Evolutionary conservation across 1,140 invertebrate genomes (phyloP), one percentile per base, ranked within the genome.

Genomic region (Drosophila triauraria): DNA sequence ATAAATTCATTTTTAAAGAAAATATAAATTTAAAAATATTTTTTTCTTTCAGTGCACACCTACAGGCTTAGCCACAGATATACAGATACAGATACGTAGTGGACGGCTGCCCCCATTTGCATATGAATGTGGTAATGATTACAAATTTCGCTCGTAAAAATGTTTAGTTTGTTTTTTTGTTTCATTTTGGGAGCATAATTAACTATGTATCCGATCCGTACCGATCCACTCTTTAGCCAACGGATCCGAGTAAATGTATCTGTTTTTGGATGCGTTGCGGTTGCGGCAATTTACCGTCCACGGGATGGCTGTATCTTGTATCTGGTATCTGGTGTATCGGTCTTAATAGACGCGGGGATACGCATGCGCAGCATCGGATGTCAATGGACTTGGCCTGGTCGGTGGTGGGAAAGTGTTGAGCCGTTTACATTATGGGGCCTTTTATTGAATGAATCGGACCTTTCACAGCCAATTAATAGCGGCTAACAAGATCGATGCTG

Each of bases 111-210:
- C 64, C 59, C 40, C 78, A 90, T 90, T 90, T 90, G 85, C 85
- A 90, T 90, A 90, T 90, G 85, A 90, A 90, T 90, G 85, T 90
- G 85, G 85, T 88, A 90, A 90, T 90, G 85, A 90, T 90, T 90
- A 90, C 85, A 90, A 90, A 90, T 90, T 90, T 90, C 85, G 85
- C 85, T 90, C 85, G 85, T 90, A 90, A 90, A 90, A 90, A 90
- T 90, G 85, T 90, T 90, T 78, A 79, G 78, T 75, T 88, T 77
- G 65, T 76, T 70, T 80, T 85, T 85, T 77, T 76, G 78, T 79
- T 76, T 82, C 61, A 48, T 79, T 79, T 74, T 61, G 56, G 78
- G 60, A 75, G 80, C 80, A 87, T 87, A 87, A 87, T 87, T 87
- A 87, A 87, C 84, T 80, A 84, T 84, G 78, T 70, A 83, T 83